These are phyloP conservation scores for Pelochelys cantorii DNA, from an alignment of 2,797 vertebrate species.

Conservation along the genomic window DNA sequence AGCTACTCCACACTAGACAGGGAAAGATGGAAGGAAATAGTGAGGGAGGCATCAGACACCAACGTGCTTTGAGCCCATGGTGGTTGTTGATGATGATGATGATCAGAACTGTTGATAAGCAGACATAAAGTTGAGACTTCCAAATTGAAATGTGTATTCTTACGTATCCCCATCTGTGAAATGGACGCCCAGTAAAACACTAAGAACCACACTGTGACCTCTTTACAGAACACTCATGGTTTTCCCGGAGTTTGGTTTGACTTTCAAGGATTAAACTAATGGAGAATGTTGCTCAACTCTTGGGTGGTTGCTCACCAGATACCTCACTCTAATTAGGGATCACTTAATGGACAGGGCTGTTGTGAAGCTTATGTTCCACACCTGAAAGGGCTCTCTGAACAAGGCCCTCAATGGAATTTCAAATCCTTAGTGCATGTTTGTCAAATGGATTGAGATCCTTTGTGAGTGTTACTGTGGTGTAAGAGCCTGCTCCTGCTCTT, in stretches of 20 bases:
- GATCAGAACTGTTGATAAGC: too few species aligned
- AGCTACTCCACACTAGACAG: too few species aligned
- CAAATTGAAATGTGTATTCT: neutral
- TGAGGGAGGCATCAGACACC: too few species aligned
- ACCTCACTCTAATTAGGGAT: neutral
- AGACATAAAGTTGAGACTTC: neutral
- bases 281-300: neutral
- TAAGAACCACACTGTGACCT: neutral
- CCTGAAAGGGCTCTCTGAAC: neutral
- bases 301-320: neutral
- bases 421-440: neutral
- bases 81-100: too few species aligned
- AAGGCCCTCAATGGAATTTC: neutral
- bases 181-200: neutral
- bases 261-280: neutral
- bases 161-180: neutral
- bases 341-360: neutral
- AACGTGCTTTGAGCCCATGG: too few species aligned
- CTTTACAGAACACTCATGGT: neutral
- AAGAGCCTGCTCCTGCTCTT: neutral
- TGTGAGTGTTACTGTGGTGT: neutral
- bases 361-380: neutral
- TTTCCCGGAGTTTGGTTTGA: neutral
- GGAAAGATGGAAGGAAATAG: too few species aligned
- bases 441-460: neutral